Conservation (phyloP, 2,113 vertebrate species). For the Cnemophilus loriae region DNA sequence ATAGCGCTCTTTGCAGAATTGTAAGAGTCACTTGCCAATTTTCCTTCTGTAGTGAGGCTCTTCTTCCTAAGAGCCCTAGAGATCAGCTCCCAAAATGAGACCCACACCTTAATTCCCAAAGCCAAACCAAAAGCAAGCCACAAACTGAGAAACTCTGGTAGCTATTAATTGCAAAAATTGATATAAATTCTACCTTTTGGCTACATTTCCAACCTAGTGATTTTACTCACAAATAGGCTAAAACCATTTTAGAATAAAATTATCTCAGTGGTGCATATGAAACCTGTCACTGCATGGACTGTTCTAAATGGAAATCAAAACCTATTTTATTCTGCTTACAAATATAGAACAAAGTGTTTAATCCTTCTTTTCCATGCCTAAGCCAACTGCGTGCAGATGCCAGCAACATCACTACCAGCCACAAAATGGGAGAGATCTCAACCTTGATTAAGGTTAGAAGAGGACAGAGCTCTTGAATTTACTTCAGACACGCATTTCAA, state of each 20-base stretch:
- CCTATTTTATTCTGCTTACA: conserved; percentile 32
- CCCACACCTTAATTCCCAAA: background rate
- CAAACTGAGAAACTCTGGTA: background rate
- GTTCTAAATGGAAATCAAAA: conserved; percentile 36
- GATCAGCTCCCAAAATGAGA: background rate
- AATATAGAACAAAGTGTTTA: conserved; percentile 47
- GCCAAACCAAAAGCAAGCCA: background rate
- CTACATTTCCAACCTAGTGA: background rate
- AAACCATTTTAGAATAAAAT: background rate
- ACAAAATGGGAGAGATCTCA: background rate
- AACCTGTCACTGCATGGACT: background rate
- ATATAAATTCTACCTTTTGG: background rate
- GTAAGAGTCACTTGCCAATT: background rate
- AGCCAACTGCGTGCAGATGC: background rate
- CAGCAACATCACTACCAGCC: background rate
- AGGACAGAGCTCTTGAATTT: background rate
- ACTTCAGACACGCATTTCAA: background rate
- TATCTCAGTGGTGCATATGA: background rate
- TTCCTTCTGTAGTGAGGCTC: background rate
- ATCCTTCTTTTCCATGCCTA: conserved; percentile 44
- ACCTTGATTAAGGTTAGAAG: background rate
- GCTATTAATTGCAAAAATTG: background rate
- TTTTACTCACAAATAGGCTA: background rate
- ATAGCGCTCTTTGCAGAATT: background rate
- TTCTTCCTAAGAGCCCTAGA: background rate